These are phyloP conservation scores for Gari tellinella DNA, from an alignment of 2,888 invertebrate species.

Conservation along the genomic window DNA sequence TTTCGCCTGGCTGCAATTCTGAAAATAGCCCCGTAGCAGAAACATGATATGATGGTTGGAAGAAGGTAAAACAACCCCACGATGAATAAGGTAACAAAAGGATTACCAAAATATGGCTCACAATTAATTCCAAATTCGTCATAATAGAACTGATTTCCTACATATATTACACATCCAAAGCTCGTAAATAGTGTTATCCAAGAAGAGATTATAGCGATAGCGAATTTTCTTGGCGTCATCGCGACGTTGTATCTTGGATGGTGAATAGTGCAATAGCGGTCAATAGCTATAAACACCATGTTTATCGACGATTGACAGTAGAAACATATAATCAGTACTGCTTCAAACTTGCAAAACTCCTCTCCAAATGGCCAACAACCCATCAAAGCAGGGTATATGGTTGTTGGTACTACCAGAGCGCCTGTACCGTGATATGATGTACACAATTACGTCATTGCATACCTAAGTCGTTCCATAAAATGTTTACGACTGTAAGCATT, in stretches of 20 bases:
- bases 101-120: slow-evolving; percentile 59
- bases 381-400: slow-evolving; percentile 56
- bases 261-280: slow-evolving; percentile 57
- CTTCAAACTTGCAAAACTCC: slow-evolving; percentile 58
- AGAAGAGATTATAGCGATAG: slow-evolving; percentile 41
- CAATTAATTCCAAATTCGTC: slow-evolving; percentile 63
- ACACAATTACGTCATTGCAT: slow-evolving; percentile 61
- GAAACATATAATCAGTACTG: slow-evolving; percentile 56
- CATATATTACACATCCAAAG: slow-evolving; percentile 54
- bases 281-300: slow-evolving; percentile 59
- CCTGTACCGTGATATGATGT: slow-evolving; percentile 62
- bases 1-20: slow-evolving; percentile 32
- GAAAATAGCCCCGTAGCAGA: slow-evolving; percentile 58
- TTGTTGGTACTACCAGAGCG: slow-evolving; percentile 53
- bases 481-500: slow-evolving; percentile 32
- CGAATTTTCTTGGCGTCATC: slow-evolving; percentile 53
- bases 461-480: slow-evolving; percentile 54
- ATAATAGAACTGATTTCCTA: slow-evolving; percentile 59
- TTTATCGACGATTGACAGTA: slow-evolving; percentile 64
- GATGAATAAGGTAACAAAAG: slow-evolving; percentile 48
- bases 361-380: slow-evolving; percentile 64
- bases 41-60: slow-evolving; percentile 47
- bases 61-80: slow-evolving; percentile 55
- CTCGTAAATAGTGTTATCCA: slow-evolving; percentile 51
- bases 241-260: slow-evolving; percentile 47